Conservation (phyloP, 2,797 vertebrate genomes). For the Myotis findleyi region DNA sequence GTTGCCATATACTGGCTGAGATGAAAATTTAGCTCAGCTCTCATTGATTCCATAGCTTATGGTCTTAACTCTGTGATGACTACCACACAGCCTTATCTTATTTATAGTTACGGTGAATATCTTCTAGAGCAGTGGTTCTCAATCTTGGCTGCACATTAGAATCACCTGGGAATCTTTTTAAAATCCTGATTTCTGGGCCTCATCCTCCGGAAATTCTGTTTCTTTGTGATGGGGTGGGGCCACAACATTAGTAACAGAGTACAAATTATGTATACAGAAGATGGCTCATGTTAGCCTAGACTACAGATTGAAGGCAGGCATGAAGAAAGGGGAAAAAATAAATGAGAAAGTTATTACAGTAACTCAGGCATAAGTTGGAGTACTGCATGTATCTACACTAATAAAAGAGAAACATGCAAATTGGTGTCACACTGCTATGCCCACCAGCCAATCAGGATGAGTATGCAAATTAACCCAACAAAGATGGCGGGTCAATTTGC, state of each 20-base stretch:
- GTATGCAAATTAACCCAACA: no score
- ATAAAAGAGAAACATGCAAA: no score
- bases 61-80: background rate
- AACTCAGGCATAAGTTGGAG: background rate
- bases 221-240: no score
- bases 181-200: no score
- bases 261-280: background rate
- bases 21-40: slow-evolving; percentile 1
- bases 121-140: no score
- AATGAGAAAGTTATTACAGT: background rate
- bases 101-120: background rate
- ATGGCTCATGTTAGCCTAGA: background rate
- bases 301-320: background rate
- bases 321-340: background rate
- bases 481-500: no score
- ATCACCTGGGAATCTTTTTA: no score
- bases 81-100: background rate
- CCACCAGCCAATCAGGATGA: no score
- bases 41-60: slow-evolving; percentile 2
- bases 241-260: background rate
- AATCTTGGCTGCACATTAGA: no score
- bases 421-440: no score
- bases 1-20: slow-evolving; percentile 25
- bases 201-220: no score
- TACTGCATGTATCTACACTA: no score